Percentiles rank a stretch among this genome's conserved stretches.
These are phyloP conservation scores for Bugulina stolonifera DNA, from an alignment of 2,888 invertebrate genomes.

Conservation along the genomic window DNA sequence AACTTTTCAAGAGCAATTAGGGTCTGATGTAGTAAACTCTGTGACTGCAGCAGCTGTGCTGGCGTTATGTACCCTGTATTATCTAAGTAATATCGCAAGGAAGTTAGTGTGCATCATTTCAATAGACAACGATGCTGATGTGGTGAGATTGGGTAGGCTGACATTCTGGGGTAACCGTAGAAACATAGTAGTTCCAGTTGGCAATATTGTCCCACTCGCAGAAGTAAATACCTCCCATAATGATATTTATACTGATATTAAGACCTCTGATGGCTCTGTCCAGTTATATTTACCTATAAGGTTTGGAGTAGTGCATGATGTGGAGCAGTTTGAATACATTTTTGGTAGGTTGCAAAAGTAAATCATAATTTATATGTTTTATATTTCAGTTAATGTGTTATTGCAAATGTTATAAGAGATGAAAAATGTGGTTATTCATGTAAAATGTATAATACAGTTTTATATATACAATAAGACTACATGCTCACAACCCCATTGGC, in stretches of 20 bases:
- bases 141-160: neutral
- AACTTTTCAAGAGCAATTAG: neutral
- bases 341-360: neutral
- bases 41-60: neutral
- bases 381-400: no score
- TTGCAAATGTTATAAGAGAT: no score
- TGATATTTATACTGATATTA: slow-evolving; percentile 11
- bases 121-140: neutral
- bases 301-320: slow-evolving; percentile 2
- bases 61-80: neutral
- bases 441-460: neutral
- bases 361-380: no score
- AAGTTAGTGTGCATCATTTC: slow-evolving; percentile 5
- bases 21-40: neutral
- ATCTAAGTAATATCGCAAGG: slow-evolving; percentile 13
- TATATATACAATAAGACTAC: neutral
- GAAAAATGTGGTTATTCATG: neutral
- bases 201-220: neutral
- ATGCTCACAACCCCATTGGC: neutral
- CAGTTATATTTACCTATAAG: neutral
- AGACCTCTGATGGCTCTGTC: slow-evolving; percentile 10
- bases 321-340: slow-evolving; percentile 10
- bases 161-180: slow-evolving; percentile 21
- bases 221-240: neutral
- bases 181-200: neutral